Base-by-base conservation (phyloP, 35 echinoderm and acorn worm genomes). In the Stichopus chloronotus region DNA sequence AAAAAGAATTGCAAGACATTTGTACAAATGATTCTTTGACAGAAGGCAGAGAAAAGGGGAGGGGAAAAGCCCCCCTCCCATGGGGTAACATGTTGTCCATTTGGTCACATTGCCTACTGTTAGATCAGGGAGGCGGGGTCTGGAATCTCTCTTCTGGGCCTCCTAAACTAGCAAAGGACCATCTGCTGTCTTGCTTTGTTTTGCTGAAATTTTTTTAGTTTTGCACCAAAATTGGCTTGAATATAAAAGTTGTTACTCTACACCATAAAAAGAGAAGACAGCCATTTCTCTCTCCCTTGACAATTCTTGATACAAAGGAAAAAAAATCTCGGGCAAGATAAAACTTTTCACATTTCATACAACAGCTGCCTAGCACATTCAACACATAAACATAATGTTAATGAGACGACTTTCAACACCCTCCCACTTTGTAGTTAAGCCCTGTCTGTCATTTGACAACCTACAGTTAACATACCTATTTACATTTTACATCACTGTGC, bases 281-380 rank as follows among this genome's bases (percentile, higher is more conserved):
- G 56, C 55, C 6, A 74, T 4, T 9, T 85, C 30, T 85, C 82
- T 58, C 82, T 85, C 58, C 55, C 82, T 53, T 58, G 58, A 56
- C 55, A 85, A 85, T 85, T 58, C 55, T 85, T n/a, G 54, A 85
- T 56, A 85, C 82, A 85, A 85, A 74, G 17, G 17, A 74, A 74
- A 74, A 81, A 85, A 58, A 83, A 53, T 83, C 80, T 83, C 80
- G 55, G 80, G 80, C 80, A 83, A 83, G 80, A 83, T 83, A 83
- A 55, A 83, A 83, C 80, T 83, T 79, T 79, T 83, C 80, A 83
- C 80, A 83, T 83, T 83, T 83, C 80, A 83, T 83, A 83, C 80
- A 83, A 52, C 80, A 83, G 80, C 80, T 83, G 80, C 80, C 80
- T 83, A 83, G 80, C 80, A 83, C 80, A 83, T 83, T 83, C 43